phyloP scores from a whole-genome alignment of 1,140 invertebrate genomes.

The Solenopsis invicta region DNA sequence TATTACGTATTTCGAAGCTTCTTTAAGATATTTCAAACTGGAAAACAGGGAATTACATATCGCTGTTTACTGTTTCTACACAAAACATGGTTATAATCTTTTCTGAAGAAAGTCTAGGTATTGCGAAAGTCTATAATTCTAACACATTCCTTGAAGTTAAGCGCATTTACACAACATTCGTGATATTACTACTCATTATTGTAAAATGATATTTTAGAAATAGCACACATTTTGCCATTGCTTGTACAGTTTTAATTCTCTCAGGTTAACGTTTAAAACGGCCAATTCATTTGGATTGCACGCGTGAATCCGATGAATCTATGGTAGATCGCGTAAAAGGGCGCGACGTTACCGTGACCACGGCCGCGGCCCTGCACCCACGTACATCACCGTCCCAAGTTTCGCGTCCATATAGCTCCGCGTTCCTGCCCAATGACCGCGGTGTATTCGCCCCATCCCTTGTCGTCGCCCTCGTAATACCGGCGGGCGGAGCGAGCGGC shows the following conservation, averaged over 20 bases:
- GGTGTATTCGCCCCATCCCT: slow-evolving; percentile 56
- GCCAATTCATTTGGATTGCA: not conserved
- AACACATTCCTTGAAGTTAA: not conserved
- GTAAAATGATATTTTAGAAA: not conserved
- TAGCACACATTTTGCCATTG: not conserved
- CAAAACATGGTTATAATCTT: not conserved
- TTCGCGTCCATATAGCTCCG: slow-evolving; percentile 52
- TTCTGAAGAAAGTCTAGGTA: not conserved
- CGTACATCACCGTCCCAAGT: slow-evolving; percentile 63
- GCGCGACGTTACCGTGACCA: slow-evolving; percentile 30
- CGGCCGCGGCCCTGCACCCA: slow-evolving; percentile 9
- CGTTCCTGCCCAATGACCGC: slow-evolving; percentile 68
- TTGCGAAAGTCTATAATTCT: not conserved
- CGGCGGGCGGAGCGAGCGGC: slow-evolving; percentile 74
- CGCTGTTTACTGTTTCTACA: not conserved
- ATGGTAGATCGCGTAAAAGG: not conserved
- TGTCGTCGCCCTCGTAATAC: slow-evolving; percentile 50
- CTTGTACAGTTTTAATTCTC: not conserved
- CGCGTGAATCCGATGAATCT: slow-evolving; percentile 6
- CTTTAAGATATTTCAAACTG: not conserved
- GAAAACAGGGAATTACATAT: not conserved
- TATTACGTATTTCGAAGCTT: not conserved
- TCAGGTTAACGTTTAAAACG: not conserved
- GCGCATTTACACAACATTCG: not conserved
- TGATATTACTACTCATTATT: not conserved